These are phyloP conservation scores for Coluber constrictor DNA, from an alignment of 2,797 vertebrate species.

Conservation along the genomic window DNA sequence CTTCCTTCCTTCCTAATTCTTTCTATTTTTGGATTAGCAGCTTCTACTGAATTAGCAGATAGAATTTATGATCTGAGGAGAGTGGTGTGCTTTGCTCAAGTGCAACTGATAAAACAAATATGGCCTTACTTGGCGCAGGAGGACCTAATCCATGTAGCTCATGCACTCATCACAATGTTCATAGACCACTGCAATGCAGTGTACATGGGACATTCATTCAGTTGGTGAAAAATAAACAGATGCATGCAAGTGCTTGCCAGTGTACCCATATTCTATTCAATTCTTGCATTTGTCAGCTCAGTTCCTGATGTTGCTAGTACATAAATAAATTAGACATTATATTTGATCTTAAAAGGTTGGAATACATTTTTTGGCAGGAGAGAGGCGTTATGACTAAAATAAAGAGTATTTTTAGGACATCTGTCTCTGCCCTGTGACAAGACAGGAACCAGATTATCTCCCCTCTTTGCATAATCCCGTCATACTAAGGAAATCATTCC, in stretches of 20 bases:
- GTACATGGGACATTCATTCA: not conserved
- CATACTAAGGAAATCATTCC: not conserved
- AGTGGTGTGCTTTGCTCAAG: not conserved
- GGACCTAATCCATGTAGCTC: not conserved
- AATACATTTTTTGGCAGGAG: not conserved
- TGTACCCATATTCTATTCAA: not conserved
- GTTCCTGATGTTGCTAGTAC: not conserved
- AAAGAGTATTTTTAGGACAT: not conserved
- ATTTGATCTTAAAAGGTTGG: not conserved
- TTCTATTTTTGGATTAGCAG: not conserved
- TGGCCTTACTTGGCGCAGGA: not conserved
- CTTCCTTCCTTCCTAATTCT: no score
- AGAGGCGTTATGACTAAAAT: not conserved
- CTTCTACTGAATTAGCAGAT: not conserved
- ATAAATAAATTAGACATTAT: not conserved
- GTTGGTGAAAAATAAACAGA: not conserved
- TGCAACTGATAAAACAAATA: not conserved
- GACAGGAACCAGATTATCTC: not conserved
- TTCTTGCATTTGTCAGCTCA: not conserved
- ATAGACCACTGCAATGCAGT: not conserved
- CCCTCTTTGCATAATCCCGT: not conserved
- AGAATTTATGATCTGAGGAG: not conserved
- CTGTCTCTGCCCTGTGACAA: not conserved
- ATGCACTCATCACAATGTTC: not conserved
- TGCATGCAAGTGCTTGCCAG: not conserved